phyloP scores from a whole-genome alignment of 2,797 vertebrate genomes.

The Pteronotus mesoamericanus region DNA sequence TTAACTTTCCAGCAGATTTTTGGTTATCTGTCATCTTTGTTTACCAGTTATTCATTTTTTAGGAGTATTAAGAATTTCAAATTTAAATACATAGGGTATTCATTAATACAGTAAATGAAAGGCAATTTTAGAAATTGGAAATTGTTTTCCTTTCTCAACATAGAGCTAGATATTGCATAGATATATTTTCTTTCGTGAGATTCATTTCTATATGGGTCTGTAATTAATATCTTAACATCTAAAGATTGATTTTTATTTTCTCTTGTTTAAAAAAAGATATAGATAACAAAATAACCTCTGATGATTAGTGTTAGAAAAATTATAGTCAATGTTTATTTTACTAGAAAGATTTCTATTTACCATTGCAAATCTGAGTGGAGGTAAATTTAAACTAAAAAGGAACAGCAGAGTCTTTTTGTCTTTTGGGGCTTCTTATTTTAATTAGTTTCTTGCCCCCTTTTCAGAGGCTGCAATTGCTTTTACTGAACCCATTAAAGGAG shows the following conservation, averaged over 20 bases:
- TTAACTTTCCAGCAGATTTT: not conserved
- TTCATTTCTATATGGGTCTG: not conserved
- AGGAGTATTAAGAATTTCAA: constrained; percentile 10
- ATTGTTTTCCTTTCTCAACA: constrained; percentile 3
- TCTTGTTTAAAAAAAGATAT: not conserved
- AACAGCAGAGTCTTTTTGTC: not conserved
- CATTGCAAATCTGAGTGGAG: not conserved
- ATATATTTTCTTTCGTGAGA: not conserved
- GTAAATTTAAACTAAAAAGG: constrained; percentile 28
- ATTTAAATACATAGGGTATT: not conserved
- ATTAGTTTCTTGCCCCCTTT: constrained; percentile 58
- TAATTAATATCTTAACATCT: constrained; percentile 6
- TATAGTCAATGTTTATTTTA: not conserved
- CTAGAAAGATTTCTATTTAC: not conserved
- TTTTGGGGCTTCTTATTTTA: constrained; percentile 43
- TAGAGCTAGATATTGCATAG: not conserved
- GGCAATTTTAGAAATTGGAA: constrained; percentile 30
- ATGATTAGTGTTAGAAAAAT: constrained; percentile 5
- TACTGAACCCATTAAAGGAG: constrained; percentile 96
- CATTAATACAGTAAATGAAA: constrained; percentile 15
- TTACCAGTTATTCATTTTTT: not conserved
- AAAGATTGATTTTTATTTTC: constrained; percentile 1
- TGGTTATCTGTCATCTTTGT: constrained; percentile 7
- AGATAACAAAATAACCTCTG: not conserved
- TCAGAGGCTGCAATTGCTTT: constrained; percentile 94